Percentiles rank a stretch among this genome's conserved stretches.
These are phyloP conservation scores for Cynopterus brachyotis DNA, from an alignment of 2,113 vertebrate genomes.

Conservation along the genomic window DNA sequence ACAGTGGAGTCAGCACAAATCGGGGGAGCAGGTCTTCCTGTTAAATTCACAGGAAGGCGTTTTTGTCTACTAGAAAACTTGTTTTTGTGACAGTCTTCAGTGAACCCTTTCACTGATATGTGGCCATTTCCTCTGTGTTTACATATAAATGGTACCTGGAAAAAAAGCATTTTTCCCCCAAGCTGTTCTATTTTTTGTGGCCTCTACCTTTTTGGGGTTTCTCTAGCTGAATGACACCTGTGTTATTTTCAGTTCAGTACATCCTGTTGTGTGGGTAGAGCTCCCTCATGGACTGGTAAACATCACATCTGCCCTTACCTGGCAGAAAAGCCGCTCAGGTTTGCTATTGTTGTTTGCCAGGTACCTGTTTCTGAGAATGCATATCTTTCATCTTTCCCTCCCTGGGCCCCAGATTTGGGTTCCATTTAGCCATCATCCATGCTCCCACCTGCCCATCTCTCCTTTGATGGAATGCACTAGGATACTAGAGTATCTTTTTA, in stretches of 20 bases:
- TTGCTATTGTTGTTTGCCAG: background rate
- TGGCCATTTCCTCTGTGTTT: slow-evolving; percentile 19
- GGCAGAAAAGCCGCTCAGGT: background rate
- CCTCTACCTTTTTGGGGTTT: background rate
- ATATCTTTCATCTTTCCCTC: background rate
- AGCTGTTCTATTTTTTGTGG: background rate
- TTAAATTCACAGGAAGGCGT: background rate
- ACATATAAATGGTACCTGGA: background rate
- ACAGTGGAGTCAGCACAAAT: background rate
- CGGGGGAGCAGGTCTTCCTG: background rate
- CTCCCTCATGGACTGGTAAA: background rate
- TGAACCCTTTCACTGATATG: background rate
- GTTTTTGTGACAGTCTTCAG: background rate
- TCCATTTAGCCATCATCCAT: background rate
- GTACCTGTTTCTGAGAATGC: background rate
- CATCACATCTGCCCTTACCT: background rate
- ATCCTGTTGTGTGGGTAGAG: background rate
- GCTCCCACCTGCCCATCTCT: background rate
- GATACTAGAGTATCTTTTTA: background rate
- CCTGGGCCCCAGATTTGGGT: background rate
- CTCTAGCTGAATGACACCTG: background rate
- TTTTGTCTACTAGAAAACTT: background rate
- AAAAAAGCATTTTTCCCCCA: background rate
- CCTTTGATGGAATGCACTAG: background rate
- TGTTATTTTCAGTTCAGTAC: background rate